These are phyloP conservation scores for Hippoglossus stenolepis DNA, from an alignment of 2,113 vertebrate genomes.

Conservation along the genomic window DNA sequence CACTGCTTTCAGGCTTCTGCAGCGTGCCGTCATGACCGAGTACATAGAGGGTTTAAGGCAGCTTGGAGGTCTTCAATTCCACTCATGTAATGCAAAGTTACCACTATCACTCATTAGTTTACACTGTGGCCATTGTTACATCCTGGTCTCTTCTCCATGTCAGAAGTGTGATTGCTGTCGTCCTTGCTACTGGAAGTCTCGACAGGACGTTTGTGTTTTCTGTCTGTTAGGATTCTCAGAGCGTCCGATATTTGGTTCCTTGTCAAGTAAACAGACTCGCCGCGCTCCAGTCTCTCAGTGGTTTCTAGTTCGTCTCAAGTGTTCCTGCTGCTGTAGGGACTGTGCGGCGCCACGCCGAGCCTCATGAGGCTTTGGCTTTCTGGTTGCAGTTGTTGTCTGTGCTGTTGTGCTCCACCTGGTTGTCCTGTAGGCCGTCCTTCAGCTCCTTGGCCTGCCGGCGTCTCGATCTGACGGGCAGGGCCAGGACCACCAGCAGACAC, in stretches of 20 bases:
- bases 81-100: constrained; percentile 55
- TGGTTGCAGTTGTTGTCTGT: constrained; percentile 91
- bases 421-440: constrained; percentile 63
- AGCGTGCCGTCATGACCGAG: constrained; percentile 54
- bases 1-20: constrained; percentile 47
- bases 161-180: constrained; percentile 58
- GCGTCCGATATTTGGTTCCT: constrained; percentile 71
- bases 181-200: constrained; percentile 70
- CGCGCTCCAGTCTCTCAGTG: constrained; percentile 57
- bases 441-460: constrained; percentile 81
- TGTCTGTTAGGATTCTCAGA: constrained; percentile 61
- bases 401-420: constrained; percentile 78
- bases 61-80: constrained; percentile 80
- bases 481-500: constrained; percentile 87
- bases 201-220: constrained; percentile 57
- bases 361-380: constrained; percentile 88
- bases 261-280: constrained; percentile 59
- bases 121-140: constrained; percentile 52
- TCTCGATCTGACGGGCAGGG: constrained; percentile 87
- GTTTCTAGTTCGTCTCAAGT: constrained; percentile 51
- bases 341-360: constrained; percentile 12
- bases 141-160: constrained; percentile 57
- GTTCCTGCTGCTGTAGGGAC: constrained; percentile 46
- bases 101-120: constrained; percentile 57
- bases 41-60: constrained; percentile 98